Conservation (phyloP, 92 coral and sea anemone genomes). For the Phenganax stokvisi region DNA sequence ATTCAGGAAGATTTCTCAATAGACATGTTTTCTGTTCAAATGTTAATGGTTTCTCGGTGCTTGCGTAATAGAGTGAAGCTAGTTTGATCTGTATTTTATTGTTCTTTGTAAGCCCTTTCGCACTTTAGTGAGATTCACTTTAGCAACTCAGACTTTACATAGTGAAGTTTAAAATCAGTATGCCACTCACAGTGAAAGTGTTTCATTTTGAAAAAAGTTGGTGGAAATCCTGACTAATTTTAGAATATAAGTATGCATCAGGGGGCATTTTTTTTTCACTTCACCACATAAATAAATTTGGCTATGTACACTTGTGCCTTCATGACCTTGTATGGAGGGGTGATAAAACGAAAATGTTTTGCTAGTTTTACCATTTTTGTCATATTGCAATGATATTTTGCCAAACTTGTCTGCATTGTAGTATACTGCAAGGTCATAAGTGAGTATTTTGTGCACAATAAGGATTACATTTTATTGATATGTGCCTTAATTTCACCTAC, state of each 20-base stretch:
- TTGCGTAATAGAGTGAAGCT: neutral
- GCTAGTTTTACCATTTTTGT: too few relatives aligned
- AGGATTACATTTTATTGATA: too few relatives aligned
- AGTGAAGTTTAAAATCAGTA: neutral
- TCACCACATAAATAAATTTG: neutral
- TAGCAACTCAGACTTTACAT: neutral
- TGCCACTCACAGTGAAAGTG: neutral
- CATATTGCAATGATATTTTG: too few relatives aligned
- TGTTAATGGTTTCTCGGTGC: constrained; percentile 7
- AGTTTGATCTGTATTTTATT: neutral
- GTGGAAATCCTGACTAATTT: too few relatives aligned
- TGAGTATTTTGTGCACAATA: too few relatives aligned
- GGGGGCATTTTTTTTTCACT: neutral
- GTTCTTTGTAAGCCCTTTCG: too few relatives aligned
- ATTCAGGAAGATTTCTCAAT: neutral
- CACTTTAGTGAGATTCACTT: neutral
- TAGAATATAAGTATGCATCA: too few relatives aligned
- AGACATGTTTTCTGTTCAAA: neutral
- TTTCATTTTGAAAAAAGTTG: neutral
- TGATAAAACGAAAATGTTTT: too few relatives aligned
- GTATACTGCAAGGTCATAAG: too few relatives aligned
- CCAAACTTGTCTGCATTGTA: too few relatives aligned
- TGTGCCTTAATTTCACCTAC: too few relatives aligned
- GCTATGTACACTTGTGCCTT: neutral
- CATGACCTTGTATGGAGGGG: neutral